Base-by-base conservation (phyloP, 2,113 vertebrate species). In the Neoarius graeffei region DNA sequence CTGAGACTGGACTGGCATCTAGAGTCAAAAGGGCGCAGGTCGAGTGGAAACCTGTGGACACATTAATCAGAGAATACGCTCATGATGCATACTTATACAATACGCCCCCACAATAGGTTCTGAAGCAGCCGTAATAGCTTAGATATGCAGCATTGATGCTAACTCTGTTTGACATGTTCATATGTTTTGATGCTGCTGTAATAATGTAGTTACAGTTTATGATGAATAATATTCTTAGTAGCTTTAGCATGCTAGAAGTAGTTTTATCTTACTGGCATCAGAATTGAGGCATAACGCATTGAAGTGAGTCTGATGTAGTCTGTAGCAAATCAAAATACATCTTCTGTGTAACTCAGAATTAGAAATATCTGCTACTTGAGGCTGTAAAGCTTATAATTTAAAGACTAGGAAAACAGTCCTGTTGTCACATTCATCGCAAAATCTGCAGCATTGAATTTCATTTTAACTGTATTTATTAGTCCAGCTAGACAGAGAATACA, bases 21-120 rank as follows among this genome's bases (percentile, higher is more conserved):
- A 86, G 86, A 80, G 71, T 85, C 83, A 79, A 87, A 83, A 59
- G 80, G 76, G 59, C 30, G 10, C 42, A 54, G 35, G 54, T 52
- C 42, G 42, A 83, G 69, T 77, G 81, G 42, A 83, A 88, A 81
- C 52, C 48, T 66, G 15, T 35, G 56, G 69, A 62, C n/a, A 74
- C 42, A 74, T 71, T 64, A 54, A 88, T 66, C 81, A 83, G 48
- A 56, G 77, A 62, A 81, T 67, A 64, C 59, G 85, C 8, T 86
- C 81, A 86, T 59, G 85, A 48, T 52, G 76, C 77, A 69, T 76
- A 50, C 8, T 20, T 50, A 66, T 66, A 30, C 74, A 64, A 27
- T 17, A 69, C 27, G 42, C 11, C 54, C 30, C 42, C 7, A 62
- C 5, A 48, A 48, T 62, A 48, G 80, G 9, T 23, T 57, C 50